Base-by-base conservation (phyloP, 1,140 invertebrate species). In the Chrysomallon squamiferum region DNA sequence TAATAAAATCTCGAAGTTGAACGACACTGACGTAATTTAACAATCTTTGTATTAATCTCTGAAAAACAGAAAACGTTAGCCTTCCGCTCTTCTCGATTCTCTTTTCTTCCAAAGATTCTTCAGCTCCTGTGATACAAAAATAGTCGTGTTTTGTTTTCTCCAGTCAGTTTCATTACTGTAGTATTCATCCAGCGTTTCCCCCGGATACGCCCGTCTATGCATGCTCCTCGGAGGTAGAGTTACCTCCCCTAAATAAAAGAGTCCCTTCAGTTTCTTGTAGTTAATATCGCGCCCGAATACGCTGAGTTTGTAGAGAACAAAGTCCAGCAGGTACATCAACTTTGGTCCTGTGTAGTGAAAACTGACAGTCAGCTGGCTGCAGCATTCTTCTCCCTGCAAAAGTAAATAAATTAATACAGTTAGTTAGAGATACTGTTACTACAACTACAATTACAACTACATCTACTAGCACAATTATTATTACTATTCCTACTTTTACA, bases 281-380 rank as follows among this genome's bases (percentile, higher is more conserved):
- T 27, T 54, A 3, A 54, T 15, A 3, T 18, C 25, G 22, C 65
- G 59, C n/a, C 74, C 72, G 45, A 72, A 76, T 7, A 76, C 72
- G 30, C 65, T 66, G 15, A 68, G 74, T 20, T 73, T 65, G 50
- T 79, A 76, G 15, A 76, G 41, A 20, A 77, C 29, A 13, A 72
- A 73, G 29, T 76, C 65, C 29, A 77, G 35, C 13, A 65, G 65
- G 11, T 67, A 74, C 75, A 86, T 86, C 27, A 82, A 68, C 41
- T 94, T 92, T 0, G 95, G 93, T 22, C 88, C 89, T 0, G 97
- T 91, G 83, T 98, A 98, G 81, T 99, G 96, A 86, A 98, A 98
- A 0, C 95, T 96, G 43, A 98, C 90, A 0, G 95, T 94, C 78
- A 93, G 94, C 79, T 97, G 95, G 1, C 93, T 95, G 83, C 95